Evolutionary conservation across 2,113 vertebrate species (phyloP).

Genomic region (Scytalopus superciliaris): DNA sequence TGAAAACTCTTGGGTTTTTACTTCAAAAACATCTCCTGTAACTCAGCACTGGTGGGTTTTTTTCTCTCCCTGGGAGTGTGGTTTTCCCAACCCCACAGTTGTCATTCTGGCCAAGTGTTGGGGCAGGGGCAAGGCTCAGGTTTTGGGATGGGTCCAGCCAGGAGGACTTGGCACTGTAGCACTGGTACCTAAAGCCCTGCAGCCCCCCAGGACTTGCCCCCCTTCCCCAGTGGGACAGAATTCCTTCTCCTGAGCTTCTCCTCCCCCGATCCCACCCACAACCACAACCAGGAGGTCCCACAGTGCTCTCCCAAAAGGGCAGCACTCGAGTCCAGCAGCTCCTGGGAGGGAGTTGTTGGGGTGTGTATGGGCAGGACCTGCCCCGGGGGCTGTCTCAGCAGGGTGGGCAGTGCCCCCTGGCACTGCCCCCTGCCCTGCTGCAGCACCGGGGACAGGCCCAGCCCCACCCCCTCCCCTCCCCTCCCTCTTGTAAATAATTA

Average conservation of each 20-base stretch:
- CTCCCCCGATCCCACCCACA: neutral
- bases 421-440: too few relatives aligned
- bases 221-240: neutral
- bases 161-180: neutral
- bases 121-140: neutral
- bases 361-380: neutral
- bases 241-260: neutral
- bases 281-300: neutral
- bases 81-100: slow-evolving; percentile 18
- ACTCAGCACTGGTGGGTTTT: neutral
- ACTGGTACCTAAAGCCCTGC: neutral
- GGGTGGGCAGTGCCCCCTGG: too few relatives aligned
- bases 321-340: neutral
- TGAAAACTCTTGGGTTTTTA: neutral
- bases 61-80: neutral
- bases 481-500: slow-evolving; percentile 82
- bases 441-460: too few relatives aligned
- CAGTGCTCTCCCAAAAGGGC: neutral
- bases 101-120: neutral
- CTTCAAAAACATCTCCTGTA: slow-evolving; percentile 31
- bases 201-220: neutral
- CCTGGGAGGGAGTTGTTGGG: neutral
- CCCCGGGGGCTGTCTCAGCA: neutral
- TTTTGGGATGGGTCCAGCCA: neutral
- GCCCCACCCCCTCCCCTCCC: too few relatives aligned